These are phyloP conservation scores for Sebastes itinus DNA, from an alignment of 2,797 vertebrate species.

Conservation along the genomic window DNA sequence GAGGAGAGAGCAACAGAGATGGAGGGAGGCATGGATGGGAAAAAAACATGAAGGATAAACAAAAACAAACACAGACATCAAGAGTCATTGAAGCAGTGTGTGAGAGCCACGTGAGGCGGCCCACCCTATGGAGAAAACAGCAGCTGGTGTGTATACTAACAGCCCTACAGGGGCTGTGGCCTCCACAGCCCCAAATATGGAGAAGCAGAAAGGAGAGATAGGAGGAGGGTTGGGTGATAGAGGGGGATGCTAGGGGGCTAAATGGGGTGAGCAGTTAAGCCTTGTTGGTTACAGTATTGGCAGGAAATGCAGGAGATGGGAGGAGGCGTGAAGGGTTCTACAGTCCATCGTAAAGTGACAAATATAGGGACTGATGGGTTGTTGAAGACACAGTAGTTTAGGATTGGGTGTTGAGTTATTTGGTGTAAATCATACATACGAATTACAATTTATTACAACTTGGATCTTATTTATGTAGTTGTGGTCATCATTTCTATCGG, in stretches of 20 bases:
- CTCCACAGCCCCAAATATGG: conserved; percentile 57
- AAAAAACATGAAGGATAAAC: conserved; percentile 52
- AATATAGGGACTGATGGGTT: neutral
- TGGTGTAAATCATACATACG: neutral
- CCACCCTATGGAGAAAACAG: conserved; percentile 73
- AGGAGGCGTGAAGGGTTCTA: neutral
- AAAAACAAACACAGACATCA: conserved; percentile 80
- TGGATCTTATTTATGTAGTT: neutral
- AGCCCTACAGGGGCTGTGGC: conserved; percentile 69
- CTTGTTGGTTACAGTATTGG: conserved; percentile 70
- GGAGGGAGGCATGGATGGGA: conserved; percentile 11
- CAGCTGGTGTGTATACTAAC: conserved; percentile 76
- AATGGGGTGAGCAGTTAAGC: conserved; percentile 71
- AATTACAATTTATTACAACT: neutral
- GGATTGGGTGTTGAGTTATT: neutral
- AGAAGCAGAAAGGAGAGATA: conserved; percentile 47
- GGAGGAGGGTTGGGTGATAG: conserved; percentile 51
- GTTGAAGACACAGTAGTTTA: neutral
- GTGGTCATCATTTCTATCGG: neutral
- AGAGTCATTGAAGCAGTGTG: conserved; percentile 71
- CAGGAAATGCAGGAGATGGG: conserved; percentile 41
- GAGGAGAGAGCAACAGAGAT: conserved; percentile 30
- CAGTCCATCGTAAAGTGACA: conserved; percentile 21
- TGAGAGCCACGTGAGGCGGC: conserved; percentile 65
- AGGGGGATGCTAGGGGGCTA: conserved; percentile 61